A percentile compares a stretch with the other conserved stretches of the same genome.
Evolutionary conservation across 2,797 vertebrate species (phyloP).

Genomic region (Coluber constrictor): DNA sequence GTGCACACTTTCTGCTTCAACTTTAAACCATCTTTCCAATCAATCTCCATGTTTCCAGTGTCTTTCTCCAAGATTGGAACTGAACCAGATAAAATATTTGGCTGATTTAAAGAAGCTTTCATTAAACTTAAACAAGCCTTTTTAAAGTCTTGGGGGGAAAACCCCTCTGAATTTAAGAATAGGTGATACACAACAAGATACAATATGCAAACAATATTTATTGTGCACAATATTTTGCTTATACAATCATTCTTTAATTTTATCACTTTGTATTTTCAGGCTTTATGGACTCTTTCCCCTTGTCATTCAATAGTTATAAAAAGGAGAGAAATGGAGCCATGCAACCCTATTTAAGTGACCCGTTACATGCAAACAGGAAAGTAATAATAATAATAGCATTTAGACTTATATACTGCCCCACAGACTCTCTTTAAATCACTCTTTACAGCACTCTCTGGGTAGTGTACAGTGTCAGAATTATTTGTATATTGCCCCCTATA

Average conservation of each 20-base stretch:
- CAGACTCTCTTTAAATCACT: too few relatives aligned
- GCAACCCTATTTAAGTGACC: slow-evolving; percentile 29
- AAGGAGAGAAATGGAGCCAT: slow-evolving; percentile 15
- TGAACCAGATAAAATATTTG: neutral
- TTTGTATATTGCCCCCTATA: too few relatives aligned
- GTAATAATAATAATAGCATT: slow-evolving; percentile 13
- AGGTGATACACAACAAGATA: neutral
- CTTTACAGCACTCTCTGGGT: too few relatives aligned
- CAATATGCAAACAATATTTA: neutral
- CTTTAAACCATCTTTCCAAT: too few relatives aligned
- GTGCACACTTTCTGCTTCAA: too few relatives aligned
- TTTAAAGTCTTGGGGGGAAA: too few relatives aligned
- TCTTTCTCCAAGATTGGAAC: too few relatives aligned
- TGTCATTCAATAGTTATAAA: neutral
- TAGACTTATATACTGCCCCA: too few relatives aligned
- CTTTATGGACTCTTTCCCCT: neutral
- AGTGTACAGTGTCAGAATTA: too few relatives aligned
- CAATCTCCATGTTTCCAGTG: too few relatives aligned
- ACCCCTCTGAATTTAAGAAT: neutral
- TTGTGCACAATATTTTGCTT: neutral
- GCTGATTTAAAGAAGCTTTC: neutral
- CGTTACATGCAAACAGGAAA: slow-evolving; percentile 31
- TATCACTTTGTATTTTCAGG: neutral
- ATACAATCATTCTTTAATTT: neutral
- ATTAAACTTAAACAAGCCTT: neutral